These are phyloP conservation scores for Junonia oenone DNA, from an alignment of 2,888 invertebrate species.

Conservation along the genomic window DNA sequence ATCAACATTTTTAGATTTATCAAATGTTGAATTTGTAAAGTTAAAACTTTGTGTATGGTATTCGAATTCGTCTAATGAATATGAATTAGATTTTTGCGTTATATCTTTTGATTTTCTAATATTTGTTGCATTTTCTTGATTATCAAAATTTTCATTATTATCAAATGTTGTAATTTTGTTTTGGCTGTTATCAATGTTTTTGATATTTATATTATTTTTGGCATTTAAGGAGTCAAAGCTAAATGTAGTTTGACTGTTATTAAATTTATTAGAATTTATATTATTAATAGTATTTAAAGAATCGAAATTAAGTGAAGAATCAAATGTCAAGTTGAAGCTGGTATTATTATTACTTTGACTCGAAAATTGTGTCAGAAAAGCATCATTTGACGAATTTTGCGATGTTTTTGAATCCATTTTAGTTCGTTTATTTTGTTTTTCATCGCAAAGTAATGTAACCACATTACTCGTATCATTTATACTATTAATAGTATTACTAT, in stretches of 20 bases:
- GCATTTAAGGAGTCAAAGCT: not conserved
- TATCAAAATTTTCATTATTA: not conserved
- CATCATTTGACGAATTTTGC: not conserved
- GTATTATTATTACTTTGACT: no score
- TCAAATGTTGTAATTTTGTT: no score
- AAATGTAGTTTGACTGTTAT: not conserved
- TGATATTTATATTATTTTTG: not conserved
- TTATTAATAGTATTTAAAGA: not conserved
- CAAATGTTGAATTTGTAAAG: not conserved
- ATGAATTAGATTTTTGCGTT: not conserved
- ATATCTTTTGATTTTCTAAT: not conserved
- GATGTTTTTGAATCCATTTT: not conserved
- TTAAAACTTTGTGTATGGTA: not conserved
- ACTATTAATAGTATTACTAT: not conserved
- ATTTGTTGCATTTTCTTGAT: not conserved
- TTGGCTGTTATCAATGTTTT: not conserved
- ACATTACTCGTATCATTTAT: not conserved
- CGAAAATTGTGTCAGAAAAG: not conserved
- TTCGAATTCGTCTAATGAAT: slow-evolving; percentile 6
- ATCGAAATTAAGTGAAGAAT: not conserved
- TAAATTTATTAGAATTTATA: not conserved
- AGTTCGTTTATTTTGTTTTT: not conserved
- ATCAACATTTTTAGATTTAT: not conserved
- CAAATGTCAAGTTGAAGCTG: not conserved
- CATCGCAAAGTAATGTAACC: not conserved